A percentile compares a stretch with the other conserved stretches of the same genome.
These are phyloP conservation scores for Drosophila nigricruria DNA, from an alignment of 2,888 invertebrate species.

Conservation along the genomic window DNA sequence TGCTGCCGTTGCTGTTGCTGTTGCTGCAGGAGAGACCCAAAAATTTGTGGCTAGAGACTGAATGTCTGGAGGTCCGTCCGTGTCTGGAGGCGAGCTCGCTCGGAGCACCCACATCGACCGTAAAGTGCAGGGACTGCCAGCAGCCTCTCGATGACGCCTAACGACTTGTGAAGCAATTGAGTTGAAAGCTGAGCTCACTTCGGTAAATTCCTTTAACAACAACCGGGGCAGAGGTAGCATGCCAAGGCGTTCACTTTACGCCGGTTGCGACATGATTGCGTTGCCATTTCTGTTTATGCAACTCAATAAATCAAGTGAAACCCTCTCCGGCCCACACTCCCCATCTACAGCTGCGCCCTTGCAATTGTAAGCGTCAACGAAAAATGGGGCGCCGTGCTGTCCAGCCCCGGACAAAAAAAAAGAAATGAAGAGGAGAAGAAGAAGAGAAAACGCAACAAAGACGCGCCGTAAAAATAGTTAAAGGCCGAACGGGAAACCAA, in stretches of 20 bases:
- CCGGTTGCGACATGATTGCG: constrained; percentile 81
- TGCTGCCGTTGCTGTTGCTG: neutral
- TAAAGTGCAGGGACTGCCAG: constrained; percentile 63
- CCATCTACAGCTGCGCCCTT: constrained; percentile 14
- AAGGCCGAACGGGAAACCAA: constrained; percentile 36
- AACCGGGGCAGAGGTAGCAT: constrained; percentile 14
- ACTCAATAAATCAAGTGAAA: constrained; percentile 83
- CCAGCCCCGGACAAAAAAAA: constrained; percentile 41
- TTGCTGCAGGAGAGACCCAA: constrained; percentile 29
- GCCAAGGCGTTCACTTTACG: constrained; percentile 57
- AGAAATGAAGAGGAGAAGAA: neutral
- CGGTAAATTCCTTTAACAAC: constrained; percentile 52
- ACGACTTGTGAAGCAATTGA: constrained; percentile 82
- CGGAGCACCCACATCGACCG: constrained; percentile 41
- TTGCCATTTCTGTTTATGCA: constrained; percentile 84
- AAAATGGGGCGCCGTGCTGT: constrained; percentile 40
- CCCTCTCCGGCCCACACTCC: neutral
- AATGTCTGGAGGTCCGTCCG: neutral
- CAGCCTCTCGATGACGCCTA: constrained; percentile 71
- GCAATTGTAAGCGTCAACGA: constrained; percentile 47
- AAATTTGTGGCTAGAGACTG: constrained; percentile 52
- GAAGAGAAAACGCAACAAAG: constrained; percentile 53
- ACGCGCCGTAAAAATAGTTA: constrained; percentile 62
- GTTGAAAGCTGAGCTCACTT: constrained; percentile 78
- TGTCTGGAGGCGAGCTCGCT: neutral